Evolutionary conservation across 2,797 vertebrate species (phyloP).

Genomic region (Nyctibius grandis): DNA sequence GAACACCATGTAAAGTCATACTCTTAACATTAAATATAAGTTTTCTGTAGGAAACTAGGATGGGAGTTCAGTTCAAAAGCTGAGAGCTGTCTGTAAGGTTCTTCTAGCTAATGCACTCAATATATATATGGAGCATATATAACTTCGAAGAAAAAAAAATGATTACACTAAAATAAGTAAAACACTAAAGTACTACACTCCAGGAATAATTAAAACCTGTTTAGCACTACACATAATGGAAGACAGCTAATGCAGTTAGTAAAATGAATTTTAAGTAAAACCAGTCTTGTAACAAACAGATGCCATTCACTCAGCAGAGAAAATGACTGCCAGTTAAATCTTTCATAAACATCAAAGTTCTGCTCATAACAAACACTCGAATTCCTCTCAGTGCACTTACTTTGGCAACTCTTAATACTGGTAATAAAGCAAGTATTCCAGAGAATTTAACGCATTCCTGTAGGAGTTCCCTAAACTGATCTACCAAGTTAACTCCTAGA

Average conservation of each 20-base stretch:
- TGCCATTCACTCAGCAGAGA: neutral
- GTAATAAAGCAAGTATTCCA: neutral
- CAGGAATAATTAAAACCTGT: neutral
- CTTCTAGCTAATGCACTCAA: neutral
- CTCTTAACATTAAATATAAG: neutral
- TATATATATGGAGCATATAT: neutral
- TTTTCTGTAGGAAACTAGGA: neutral
- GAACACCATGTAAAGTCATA: neutral
- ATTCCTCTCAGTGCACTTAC: neutral
- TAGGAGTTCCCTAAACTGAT: neutral
- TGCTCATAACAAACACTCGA: neutral
- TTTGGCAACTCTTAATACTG: neutral
- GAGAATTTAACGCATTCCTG: neutral
- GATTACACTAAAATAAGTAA: neutral
- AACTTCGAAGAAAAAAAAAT: neutral
- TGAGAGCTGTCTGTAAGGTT: neutral
- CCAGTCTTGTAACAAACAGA: neutral
- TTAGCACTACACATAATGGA: neutral
- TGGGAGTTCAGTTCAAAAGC: neutral
- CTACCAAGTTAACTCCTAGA: neutral
- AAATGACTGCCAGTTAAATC: neutral
- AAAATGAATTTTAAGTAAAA: neutral
- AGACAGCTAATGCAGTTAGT: neutral
- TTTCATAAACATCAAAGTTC: neutral
- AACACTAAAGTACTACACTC: neutral